These are phyloP conservation scores for Melanostoma mellinum DNA, from an alignment of 2,888 invertebrate genomes.

Conservation along the genomic window DNA sequence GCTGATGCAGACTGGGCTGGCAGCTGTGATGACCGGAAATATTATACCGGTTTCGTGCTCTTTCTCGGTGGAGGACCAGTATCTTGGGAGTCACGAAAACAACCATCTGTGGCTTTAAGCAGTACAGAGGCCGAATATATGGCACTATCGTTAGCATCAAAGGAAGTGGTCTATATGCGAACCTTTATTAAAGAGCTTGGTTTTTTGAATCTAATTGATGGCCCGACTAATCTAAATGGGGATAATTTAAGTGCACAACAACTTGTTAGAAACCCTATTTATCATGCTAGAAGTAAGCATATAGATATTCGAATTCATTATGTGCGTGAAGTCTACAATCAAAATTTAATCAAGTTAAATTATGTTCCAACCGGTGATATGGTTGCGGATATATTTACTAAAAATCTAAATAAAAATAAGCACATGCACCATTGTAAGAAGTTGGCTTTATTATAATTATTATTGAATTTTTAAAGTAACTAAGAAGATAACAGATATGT, in stretches of 20 bases:
- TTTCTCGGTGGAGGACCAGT: constrained; percentile 28
- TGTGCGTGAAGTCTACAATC: not conserved
- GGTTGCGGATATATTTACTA: constrained; percentile 54
- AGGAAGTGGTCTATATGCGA: constrained; percentile 52
- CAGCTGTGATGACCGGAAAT: constrained; percentile 42
- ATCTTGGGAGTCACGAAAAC: constrained; percentile 57
- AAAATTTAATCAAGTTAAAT: constrained; percentile 6
- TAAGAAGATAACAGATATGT: not conserved
- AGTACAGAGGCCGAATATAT: constrained; percentile 45
- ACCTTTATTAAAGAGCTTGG: constrained; percentile 17
- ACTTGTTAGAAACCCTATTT: constrained; percentile 54
- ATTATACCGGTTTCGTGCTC: constrained; percentile 57
- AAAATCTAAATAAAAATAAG: constrained; percentile 46
- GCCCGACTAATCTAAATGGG: constrained; percentile 2
- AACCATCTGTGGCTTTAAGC: constrained; percentile 56
- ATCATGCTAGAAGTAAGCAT: constrained; percentile 48
- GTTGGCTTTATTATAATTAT: not conserved
- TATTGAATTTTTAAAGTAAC: not conserved
- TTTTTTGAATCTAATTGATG: not conserved
- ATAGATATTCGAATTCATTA: constrained; percentile 44
- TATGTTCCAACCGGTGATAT: constrained; percentile 23
- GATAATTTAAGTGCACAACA: constrained; percentile 58
- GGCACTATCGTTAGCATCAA: not conserved
- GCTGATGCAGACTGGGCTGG: constrained; percentile 68
- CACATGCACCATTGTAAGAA: constrained; percentile 6